Evolutionary conservation across 1,140 invertebrate species (phyloP).

Genomic region (Bombus affinis): DNA sequence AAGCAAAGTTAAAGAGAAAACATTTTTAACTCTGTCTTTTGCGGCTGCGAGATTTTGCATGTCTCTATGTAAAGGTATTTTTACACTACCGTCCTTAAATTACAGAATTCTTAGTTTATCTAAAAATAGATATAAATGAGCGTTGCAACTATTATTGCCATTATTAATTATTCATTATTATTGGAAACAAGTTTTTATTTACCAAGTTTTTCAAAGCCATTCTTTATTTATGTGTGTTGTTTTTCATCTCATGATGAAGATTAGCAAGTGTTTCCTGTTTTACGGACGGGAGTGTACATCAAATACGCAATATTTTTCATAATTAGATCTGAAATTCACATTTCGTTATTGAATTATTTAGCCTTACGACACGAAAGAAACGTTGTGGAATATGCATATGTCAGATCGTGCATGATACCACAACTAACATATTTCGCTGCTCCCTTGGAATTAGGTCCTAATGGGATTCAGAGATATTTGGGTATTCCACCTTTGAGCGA

Average conservation of each 20-base stretch:
- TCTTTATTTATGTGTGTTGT: no score
- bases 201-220: no score
- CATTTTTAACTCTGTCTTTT: conserved; percentile 82
- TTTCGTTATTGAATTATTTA: conserved; percentile 63
- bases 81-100: no score
- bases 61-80: conserved; percentile 80
- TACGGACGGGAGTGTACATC: not conserved
- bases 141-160: no score
- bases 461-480: conserved; percentile 83
- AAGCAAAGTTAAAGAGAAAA: conserved; percentile 57
- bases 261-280: no score
- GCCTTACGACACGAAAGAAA: conserved; percentile 81
- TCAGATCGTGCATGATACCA: conserved; percentile 78
- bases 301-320: not conserved
- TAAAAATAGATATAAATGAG: no score
- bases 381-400: conserved; percentile 84
- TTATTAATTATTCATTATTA: no score
- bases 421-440: conserved; percentile 79
- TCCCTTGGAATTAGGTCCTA: conserved; percentile 78
- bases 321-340: not conserved
- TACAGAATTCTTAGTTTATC: no score
- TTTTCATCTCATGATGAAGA: no score
- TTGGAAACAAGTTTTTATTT: no score
- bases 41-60: conserved; percentile 84
- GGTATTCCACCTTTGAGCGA: conserved; percentile 83